phyloP scores from a whole-genome alignment of 37 sponge, comb jelly and placozoan genomes.

The Chondrosia reniformis region DNA sequence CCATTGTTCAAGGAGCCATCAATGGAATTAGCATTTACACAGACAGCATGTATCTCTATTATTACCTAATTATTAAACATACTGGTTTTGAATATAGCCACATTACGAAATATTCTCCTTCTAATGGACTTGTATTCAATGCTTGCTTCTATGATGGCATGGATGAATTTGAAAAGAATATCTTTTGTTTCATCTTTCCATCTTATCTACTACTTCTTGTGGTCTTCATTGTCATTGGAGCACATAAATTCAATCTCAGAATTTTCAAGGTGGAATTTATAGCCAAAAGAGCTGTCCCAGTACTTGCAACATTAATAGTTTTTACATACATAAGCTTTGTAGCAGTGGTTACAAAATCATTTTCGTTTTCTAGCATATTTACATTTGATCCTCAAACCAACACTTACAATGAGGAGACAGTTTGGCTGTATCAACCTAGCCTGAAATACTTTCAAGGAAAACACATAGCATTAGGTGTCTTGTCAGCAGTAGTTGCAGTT shows the following conservation, averaged over 20 bases:
- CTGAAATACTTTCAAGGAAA: conserved; percentile 17
- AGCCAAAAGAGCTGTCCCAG: conserved; percentile 21
- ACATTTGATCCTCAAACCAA: too few relatives aligned
- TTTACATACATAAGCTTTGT: conserved; percentile 26
- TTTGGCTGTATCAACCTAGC: conserved; percentile 10
- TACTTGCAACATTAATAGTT: conserved; percentile 32
- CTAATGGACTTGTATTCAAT: conserved; percentile 37
- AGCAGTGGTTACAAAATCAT: too few relatives aligned
- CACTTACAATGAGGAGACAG: too few relatives aligned
- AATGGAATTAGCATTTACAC: conserved; percentile 45
- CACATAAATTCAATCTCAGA: background rate
- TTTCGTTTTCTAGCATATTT: background rate
- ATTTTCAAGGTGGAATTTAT: background rate
- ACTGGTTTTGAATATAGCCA: background rate
- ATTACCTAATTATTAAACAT: background rate
- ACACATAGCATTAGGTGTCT: conserved; percentile 1
- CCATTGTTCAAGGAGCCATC: conserved; percentile 30
- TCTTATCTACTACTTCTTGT: conserved; percentile 43
- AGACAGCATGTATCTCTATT: conserved; percentile 10
- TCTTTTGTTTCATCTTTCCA: conserved; percentile 52
- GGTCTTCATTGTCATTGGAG: background rate
- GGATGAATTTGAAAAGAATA: conserved; percentile 40
- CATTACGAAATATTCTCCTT: too few relatives aligned
- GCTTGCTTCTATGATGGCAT: conserved; percentile 70
- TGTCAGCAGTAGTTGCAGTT: background rate